These are phyloP conservation scores for Synanceia verrucosa DNA, from an alignment of 2,797 vertebrate species.

Conservation along the genomic window DNA sequence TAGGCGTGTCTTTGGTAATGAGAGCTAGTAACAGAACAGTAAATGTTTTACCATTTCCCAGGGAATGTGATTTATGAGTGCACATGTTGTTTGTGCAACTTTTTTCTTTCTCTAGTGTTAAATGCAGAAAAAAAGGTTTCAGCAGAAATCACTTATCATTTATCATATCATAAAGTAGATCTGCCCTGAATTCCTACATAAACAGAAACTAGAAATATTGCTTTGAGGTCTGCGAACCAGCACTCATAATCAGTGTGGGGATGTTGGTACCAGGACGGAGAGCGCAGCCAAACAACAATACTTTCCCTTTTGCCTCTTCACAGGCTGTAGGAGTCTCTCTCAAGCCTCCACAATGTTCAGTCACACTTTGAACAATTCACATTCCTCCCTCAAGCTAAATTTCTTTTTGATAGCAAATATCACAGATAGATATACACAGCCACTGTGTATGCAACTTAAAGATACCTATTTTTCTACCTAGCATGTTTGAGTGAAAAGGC, in stretches of 20 bases:
- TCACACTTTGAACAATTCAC: slow-evolving; percentile 69
- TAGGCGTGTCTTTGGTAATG: slow-evolving; percentile 43
- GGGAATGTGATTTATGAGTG: slow-evolving; percentile 30
- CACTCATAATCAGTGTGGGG: slow-evolving; percentile 59
- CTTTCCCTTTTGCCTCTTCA: slow-evolving; percentile 66
- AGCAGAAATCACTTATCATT: not conserved
- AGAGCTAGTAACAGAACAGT: slow-evolving; percentile 19
- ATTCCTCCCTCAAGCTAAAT: slow-evolving; percentile 37
- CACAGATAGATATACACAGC: slow-evolving; percentile 29
- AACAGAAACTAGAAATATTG: slow-evolving; percentile 16
- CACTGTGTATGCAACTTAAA: slow-evolving; percentile 45
- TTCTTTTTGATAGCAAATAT: slow-evolving; percentile 52
- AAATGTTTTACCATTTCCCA: slow-evolving; percentile 66
- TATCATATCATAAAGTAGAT: not conserved
- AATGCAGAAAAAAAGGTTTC: not conserved
- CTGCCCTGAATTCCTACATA: not conserved
- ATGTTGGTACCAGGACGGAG: slow-evolving; percentile 77
- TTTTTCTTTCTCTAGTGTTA: not conserved
- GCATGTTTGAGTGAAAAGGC: slow-evolving; percentile 4
- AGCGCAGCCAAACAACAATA: slow-evolving; percentile 69
- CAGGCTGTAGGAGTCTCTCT: slow-evolving; percentile 65
- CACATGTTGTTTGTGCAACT: slow-evolving; percentile 15
- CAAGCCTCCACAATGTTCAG: slow-evolving; percentile 54
- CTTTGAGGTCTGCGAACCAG: slow-evolving; percentile 45
- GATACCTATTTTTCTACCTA: slow-evolving; percentile 60